phyloP scores from a whole-genome alignment of 1,140 invertebrate genomes.

The Tribolium madens region DNA sequence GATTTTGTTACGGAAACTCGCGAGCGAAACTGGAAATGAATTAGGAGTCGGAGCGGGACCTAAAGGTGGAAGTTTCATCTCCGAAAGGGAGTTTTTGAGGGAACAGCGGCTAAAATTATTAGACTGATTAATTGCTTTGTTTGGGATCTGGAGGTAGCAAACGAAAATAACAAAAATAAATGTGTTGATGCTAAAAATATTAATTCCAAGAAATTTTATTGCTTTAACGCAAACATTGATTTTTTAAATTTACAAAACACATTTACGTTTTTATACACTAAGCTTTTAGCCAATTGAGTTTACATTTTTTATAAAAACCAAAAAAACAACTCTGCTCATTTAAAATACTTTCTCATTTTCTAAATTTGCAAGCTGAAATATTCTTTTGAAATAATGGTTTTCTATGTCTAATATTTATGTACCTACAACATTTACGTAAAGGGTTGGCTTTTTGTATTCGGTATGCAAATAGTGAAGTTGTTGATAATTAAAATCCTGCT shows the following conservation, averaged over 20 bases:
- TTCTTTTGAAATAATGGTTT: no score
- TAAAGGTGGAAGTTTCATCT: conserved; percentile 2
- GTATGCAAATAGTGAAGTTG: no score
- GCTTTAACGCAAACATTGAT: background rate
- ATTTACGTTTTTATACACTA: background rate
- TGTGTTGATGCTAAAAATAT: background rate
- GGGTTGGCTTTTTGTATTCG: no score
- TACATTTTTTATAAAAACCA: no score
- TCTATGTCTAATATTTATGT: no score
- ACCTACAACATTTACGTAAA: no score
- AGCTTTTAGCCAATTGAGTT: no score
- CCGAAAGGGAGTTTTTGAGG: background rate
- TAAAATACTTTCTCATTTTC: no score
- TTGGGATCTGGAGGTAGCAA: background rate
- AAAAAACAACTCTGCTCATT: no score
- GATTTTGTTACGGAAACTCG: background rate
- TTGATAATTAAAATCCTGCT: background rate
- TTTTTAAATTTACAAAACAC: background rate
- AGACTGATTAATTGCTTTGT: conserved; percentile 20
- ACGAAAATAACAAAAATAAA: background rate
- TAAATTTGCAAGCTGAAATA: no score
- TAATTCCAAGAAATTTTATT: background rate
- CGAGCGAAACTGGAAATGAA: background rate
- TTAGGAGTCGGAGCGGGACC: background rate
- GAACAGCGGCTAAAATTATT: background rate